Evolutionary conservation across 2,888 invertebrate species (phyloP).

Genomic region (Tipula vernalis): DNA sequence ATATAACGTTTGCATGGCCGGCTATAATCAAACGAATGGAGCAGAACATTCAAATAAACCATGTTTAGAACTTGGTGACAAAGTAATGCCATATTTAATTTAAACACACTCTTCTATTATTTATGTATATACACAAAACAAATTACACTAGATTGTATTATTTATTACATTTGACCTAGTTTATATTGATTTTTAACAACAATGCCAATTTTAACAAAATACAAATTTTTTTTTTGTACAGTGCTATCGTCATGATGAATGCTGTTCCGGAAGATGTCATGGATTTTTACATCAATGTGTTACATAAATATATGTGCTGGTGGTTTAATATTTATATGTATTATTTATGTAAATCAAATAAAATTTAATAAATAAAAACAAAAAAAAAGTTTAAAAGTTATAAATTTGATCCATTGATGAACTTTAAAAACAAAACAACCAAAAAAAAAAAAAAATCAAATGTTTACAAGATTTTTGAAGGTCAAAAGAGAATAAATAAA

Average conservation of each 20-base stretch:
- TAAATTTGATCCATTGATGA: not conserved
- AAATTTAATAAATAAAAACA: not conserved
- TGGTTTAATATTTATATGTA: not conserved
- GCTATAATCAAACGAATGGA: slow-evolving; percentile 9
- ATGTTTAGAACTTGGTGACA: not conserved
- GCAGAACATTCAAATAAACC: slow-evolving; percentile 4
- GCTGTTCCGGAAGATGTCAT: slow-evolving; percentile 28
- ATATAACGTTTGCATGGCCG: not conserved
- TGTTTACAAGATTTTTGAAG: not conserved
- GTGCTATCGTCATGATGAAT: slow-evolving; percentile 26
- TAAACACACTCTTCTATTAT: not conserved
- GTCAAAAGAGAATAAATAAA: not conserved
- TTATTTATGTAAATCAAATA: not conserved
- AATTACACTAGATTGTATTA: not conserved
- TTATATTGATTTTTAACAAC: not conserved
- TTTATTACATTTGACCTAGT: not conserved
- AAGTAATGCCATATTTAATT: not conserved
- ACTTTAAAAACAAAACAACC: not conserved
- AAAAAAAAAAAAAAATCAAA: not conserved
- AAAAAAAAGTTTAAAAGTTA: not conserved
- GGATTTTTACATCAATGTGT: slow-evolving; percentile 30
- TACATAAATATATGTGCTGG: slow-evolving; percentile 19
- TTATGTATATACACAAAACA: not conserved
- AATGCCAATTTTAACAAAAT: not conserved
- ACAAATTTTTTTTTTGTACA: slow-evolving; percentile 17